Base-by-base conservation (phyloP, 2,113 vertebrate genomes). In the Oreochromis niloticus region DNA sequence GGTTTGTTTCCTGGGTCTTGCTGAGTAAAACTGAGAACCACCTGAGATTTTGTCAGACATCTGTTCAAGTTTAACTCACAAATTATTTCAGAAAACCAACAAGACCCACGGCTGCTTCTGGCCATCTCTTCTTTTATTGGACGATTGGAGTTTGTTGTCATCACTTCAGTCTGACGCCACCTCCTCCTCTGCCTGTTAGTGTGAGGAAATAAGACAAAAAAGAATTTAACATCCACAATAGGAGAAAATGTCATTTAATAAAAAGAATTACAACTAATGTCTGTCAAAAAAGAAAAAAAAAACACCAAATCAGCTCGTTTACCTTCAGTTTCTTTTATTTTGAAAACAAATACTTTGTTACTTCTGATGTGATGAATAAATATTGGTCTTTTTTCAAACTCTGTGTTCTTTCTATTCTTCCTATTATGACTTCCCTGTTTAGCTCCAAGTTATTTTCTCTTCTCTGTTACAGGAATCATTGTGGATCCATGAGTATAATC, bases 301-400 rank as follows among this genome's bases (percentile, higher is more conserved):
- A 24, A 24, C 2, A 24, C 22, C 54, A 89, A 90, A 92, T 73
- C 46, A 48, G 84, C 84, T 82, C 71, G 71, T 87, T 87, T 88
- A 91, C 83, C 83, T 90, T 81, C n/a, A 84, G 89, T 80, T 85
- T 68, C 87, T 91, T 92, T 92, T 85, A 75, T 87, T 95, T 95
- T 92, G 73, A 90, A 92, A 91, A 94, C 87, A 86, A 92, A 92
- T 92, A 81, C 86, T 93, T 96, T 95, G 91, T 96, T 96, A 94
- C 91, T 95, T 95, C 85, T 96, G 95, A 93, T 96, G 95, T 96
- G 92, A 93, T 88, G 93, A 96, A 96, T 91, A 96, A 96, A 94
- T 88, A 93, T 84, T 86, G 84, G 90, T 93, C 41, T 88, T 94
- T 96, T 93, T 59, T 90, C n/a, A 71, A 22, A 36, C 61, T n/a